Evolutionary conservation across 2,888 invertebrate genomes (phyloP), one percentile per base, ranked within the genome.

Genomic region (Oligia latruncula): DNA sequence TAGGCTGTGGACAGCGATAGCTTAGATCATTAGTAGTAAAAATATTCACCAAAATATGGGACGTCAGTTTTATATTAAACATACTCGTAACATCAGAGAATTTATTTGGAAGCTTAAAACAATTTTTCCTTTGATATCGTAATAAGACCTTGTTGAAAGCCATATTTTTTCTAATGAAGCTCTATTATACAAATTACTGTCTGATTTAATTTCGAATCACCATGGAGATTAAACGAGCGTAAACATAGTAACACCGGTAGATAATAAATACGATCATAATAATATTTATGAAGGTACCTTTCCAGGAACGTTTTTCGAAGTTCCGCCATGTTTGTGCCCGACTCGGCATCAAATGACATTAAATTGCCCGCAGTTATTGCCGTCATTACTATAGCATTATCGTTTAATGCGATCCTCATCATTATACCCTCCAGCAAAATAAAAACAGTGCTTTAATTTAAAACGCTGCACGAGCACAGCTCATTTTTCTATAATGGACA

Each of bases 401-500:
- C 83, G 78, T 66, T 83, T 46, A 86, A 82, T 52, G 70, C 58
- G 60, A 72, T 73, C 49, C 60, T 70, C 70, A 55, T 70, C 49
- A 65, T 86, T 72, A 83, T 55, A 46, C 74, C 23, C 46, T 29
- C 55, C 55, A 74, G 72, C n/a, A 23, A 71, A 73, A 81, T 55
- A 81, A 86, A 76, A 87, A 74, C 83, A 66, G 60, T 40, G 58
- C 77, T 67, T 71, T 52, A 74, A 64, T 83, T 76, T 62, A n/a
- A 82, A 72, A 20, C 60, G 58, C n/a, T 66, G 23, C 62, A 71
- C 62, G 72, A 52, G 71, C 46, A 23, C 43, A 40, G 55, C 77
- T 71, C 46, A 76, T 86, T 86, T 77, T 76, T 55, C 29, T 70
- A 40, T 68, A 83, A 82, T 82, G 67, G 86, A 65, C 64, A 75